Percentiles rank a stretch among this genome's conserved stretches.
Evolutionary conservation across 2,113 vertebrate species (phyloP).

Genomic region (Ochotona curzoniae): DNA sequence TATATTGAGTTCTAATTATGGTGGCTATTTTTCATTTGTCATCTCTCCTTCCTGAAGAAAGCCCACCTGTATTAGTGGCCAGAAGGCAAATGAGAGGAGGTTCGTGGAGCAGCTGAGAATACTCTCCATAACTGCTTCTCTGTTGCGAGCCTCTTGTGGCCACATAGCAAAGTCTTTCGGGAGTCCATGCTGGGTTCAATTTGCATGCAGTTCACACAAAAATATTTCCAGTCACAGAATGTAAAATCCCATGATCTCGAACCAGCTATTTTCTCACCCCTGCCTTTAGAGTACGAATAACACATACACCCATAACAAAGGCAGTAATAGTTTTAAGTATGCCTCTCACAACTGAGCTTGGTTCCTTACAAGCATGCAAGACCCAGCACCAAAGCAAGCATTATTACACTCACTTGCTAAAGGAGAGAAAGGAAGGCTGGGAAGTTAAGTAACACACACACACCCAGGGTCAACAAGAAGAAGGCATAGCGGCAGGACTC

Average conservation of each 20-base stretch:
- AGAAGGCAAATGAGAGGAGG: not conserved
- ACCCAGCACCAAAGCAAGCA: not conserved
- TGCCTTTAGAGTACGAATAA: not conserved
- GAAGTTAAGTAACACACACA: not conserved
- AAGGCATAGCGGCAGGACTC: not conserved
- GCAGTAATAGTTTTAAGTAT: not conserved
- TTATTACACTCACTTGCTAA: not conserved
- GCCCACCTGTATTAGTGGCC: not conserved
- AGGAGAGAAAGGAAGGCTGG: not conserved
- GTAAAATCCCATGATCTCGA: not conserved
- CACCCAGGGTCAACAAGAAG: no score
- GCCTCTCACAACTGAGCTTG: not conserved
- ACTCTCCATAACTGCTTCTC: not conserved
- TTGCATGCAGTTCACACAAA: not conserved
- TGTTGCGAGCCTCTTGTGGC: not conserved
- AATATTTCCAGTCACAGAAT: not conserved
- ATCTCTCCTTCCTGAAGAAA: constrained; percentile 26
- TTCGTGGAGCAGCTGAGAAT: no score
- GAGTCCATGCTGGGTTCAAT: not conserved
- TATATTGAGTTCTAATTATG: not conserved
- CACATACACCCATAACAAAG: not conserved
- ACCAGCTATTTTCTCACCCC: not conserved
- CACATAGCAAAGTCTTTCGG: not conserved
- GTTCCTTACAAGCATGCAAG: not conserved
- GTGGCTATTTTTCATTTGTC: not conserved